Conservation (phyloP, 1,140 invertebrate species). For the Drosophila athabasca region DNA sequence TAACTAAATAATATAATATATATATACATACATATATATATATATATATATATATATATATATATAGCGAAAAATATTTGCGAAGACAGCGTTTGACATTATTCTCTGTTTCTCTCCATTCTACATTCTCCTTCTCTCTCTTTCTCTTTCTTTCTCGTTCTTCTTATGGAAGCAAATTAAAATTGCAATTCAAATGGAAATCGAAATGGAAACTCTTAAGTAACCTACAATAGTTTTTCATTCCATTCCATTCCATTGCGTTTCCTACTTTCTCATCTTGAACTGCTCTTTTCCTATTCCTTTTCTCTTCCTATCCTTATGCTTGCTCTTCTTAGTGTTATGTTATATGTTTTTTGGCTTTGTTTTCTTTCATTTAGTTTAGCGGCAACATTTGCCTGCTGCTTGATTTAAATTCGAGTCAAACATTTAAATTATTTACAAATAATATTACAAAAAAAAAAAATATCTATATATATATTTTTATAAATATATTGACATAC, state of each 20-base stretch:
- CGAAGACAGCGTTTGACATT: conserved; percentile 51
- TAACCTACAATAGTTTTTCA: conserved; percentile 34
- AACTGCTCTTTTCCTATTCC: neutral
- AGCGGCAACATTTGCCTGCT: conserved; percentile 39
- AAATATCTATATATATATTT: conserved; percentile 42
- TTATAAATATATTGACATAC: conserved; percentile 9
- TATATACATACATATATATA: conserved; percentile 17
- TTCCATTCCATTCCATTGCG: no score
- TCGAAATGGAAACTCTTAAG: conserved; percentile 44
- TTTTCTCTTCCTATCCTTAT: conserved; percentile 8
- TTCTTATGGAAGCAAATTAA: conserved; percentile 60
- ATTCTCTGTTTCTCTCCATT: conserved; percentile 32
- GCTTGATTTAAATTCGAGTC: conserved; percentile 77
- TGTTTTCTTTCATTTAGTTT: conserved; percentile 51
- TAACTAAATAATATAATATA: conserved; percentile 36
- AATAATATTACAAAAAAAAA: conserved; percentile 68
- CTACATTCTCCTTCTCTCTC: conserved; percentile 10
- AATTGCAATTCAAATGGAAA: conserved; percentile 50
- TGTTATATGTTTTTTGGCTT: conserved; percentile 43
- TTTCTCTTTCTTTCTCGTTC: conserved; percentile 1
- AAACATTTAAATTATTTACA: conserved; percentile 79
- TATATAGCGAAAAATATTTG: conserved; percentile 54
- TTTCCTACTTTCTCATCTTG: no score
- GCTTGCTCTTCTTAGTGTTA: conserved; percentile 18
- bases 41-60: conserved; percentile 3